These are phyloP conservation scores for Dendropsophus ebraccatus DNA, from an alignment of 2,113 vertebrate species.

Conservation along the genomic window DNA sequence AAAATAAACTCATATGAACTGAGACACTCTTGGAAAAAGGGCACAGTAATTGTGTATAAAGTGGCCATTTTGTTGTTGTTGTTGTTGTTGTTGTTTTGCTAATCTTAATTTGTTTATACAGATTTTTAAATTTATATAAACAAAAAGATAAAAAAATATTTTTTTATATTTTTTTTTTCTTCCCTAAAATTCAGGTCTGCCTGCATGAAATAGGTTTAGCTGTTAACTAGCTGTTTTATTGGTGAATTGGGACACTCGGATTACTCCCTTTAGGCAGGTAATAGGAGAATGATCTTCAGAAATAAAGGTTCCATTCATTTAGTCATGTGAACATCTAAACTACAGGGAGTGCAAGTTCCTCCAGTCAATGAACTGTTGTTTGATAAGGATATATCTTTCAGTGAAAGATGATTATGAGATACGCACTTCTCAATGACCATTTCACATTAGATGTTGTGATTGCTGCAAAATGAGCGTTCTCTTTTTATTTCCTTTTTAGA, in stretches of 20 bases:
- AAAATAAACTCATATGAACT: neutral
- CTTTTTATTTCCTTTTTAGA: conserved; percentile 11
- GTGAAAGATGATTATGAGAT: conserved; percentile 52
- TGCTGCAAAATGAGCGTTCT: conserved; percentile 20
- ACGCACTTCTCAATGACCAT: conserved; percentile 25
- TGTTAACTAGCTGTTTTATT: conserved; percentile 57
- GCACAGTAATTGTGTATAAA: neutral
- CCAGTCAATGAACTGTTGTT: conserved; percentile 57
- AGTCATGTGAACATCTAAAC: conserved; percentile 56
- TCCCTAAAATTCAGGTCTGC: neutral
- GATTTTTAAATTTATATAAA: too few relatives aligned
- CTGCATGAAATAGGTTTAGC: conserved; percentile 37
- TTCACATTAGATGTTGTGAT: conserved; percentile 50
- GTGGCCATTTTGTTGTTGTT: too few relatives aligned
- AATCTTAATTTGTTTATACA: too few relatives aligned
- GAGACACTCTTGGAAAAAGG: neutral
- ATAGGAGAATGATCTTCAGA: conserved; percentile 56
- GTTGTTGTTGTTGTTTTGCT: too few relatives aligned
- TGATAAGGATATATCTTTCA: conserved; percentile 60
- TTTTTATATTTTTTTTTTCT: neutral
- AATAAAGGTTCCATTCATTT: conserved; percentile 58
- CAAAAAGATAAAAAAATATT: neutral
- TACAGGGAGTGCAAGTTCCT: conserved; percentile 53
- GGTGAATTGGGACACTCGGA: conserved; percentile 52
- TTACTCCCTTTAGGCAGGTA: conserved; percentile 59